Base-by-base conservation (phyloP, 1,140 invertebrate genomes). In the Daktulosphaira vitifoliae region DNA sequence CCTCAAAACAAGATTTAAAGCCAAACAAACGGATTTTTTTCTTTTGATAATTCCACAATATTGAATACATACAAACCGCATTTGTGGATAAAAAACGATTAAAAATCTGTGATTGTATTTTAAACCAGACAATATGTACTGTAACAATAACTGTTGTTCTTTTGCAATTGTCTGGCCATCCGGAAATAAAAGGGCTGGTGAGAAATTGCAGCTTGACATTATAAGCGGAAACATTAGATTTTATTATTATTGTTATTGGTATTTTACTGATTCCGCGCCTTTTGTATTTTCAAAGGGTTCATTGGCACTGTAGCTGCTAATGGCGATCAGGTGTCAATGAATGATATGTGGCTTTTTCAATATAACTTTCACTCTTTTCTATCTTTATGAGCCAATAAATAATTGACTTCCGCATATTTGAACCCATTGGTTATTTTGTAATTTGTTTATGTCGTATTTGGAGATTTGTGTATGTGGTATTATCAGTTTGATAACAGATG, bases 361-460 rank as follows among this genome's bases (percentile, higher is more conserved):
- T 11, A 33, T n/a, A 3, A 38, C 54, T 9, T 59, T 22, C 23
- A 59, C 54, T 59, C 39, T 59, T 59, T 59, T 25, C 29, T 52
- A 23, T 25, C 16, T 22, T 48, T 33, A 33, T 33, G 5, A 6
- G 5, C 29, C 52, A 38, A 54, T 54, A 54, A 59, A 44, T 59
- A 59, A 59, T 59, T 44, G 54, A 44, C 54, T 59, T 59, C 54
- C 54, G 54, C 54, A 54, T 54, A 54, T 54, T 54, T 54, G 52
- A 23, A 54, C 52, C 52, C 20, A 54, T 54, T 54, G 52, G 38
- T 42, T 39, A 16, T 38, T 22, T n/a, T n/a, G n/a, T n/a, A n/a
- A n/a, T n/a, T n/a, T n/a, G n/a, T n/a, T n/a, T n/a, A n/a, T n/a
- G n/a, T n/a, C n/a, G n/a, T n/a, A n/a, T n/a, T n/a, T n/a, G n/a